Conservation (phyloP, 2,113 vertebrate species). For the Coryphaenoides rupestris region DNA sequence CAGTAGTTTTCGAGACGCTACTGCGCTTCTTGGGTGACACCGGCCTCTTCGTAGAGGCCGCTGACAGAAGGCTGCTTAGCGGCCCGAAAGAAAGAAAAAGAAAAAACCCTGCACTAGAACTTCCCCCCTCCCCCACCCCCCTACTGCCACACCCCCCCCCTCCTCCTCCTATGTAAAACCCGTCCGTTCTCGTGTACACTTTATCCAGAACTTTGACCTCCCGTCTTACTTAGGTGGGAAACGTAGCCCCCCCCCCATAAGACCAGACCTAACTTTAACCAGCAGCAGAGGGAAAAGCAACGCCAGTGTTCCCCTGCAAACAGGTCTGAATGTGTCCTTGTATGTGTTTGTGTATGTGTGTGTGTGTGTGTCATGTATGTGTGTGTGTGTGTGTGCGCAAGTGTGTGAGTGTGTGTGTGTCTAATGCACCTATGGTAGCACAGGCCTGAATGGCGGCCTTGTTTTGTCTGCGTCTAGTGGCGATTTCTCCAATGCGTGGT, state of each 20-base stretch:
- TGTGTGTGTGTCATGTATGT: background rate
- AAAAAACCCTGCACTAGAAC: constrained; percentile 67
- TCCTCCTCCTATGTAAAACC: background rate
- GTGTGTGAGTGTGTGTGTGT: constrained; percentile 14
- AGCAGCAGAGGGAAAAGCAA: constrained; percentile 59
- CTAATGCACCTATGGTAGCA: constrained; percentile 12
- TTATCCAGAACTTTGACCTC: constrained; percentile 45
- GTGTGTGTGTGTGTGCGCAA: background rate
- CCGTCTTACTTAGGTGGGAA: constrained; percentile 49
- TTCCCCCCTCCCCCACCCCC: constrained; percentile 50
- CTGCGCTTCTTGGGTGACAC: constrained; percentile 17
- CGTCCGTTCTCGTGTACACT: constrained; percentile 13
- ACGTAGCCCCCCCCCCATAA: constrained; percentile 21
- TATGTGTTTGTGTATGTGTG: constrained; percentile 25
- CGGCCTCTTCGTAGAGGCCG: constrained; percentile 49
- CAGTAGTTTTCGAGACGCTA: constrained; percentile 43
- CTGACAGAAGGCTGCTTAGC: constrained; percentile 62
- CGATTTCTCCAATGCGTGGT: constrained; percentile 32
- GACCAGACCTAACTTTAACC: constrained; percentile 60
- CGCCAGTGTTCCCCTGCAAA: constrained; percentile 55
- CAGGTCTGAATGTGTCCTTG: constrained; percentile 61
- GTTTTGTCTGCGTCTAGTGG: constrained; percentile 25
- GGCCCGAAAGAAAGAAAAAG: constrained; percentile 46
- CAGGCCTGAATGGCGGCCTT: constrained; percentile 55
- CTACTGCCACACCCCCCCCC: constrained; percentile 38